Evolutionary conservation across 2,797 vertebrate species (phyloP).

Genomic region (Falco berigora): DNA sequence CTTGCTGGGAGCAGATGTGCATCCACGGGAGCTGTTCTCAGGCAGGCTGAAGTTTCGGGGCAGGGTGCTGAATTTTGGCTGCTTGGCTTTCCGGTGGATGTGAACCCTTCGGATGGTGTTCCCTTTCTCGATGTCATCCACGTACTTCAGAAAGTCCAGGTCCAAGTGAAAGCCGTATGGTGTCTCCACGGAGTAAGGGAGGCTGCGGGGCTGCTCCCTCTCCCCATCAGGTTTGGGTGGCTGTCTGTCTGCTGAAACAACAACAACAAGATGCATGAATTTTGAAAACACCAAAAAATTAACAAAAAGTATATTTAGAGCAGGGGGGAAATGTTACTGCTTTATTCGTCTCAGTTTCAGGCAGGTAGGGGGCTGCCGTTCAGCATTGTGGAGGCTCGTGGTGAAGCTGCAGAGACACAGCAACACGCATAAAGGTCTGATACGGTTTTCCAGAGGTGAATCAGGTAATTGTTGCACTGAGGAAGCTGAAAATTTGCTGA

Average conservation of each 20-base stretch:
- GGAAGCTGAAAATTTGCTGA: not conserved
- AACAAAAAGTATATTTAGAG: not conserved
- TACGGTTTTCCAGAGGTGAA: not conserved
- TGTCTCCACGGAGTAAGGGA: slow-evolving; percentile 95
- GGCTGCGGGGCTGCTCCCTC: slow-evolving; percentile 81
- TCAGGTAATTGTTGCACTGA: not conserved
- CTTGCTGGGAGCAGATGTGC: slow-evolving; percentile 61
- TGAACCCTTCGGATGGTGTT: slow-evolving; percentile 94
- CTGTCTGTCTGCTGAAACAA: slow-evolving; percentile 79
- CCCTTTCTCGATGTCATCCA: slow-evolving; percentile 98
- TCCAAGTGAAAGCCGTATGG: slow-evolving; percentile 97
- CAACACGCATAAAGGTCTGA: not conserved
- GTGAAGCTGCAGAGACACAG: not conserved
- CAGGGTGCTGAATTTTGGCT: slow-evolving; percentile 93
- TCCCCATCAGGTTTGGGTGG: slow-evolving; percentile 75
- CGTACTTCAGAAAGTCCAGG: slow-evolving; percentile 97
- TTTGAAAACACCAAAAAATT: not conserved
- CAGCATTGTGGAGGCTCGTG: not conserved
- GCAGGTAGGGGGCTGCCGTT: not conserved
- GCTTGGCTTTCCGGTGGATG: slow-evolving; percentile 88
- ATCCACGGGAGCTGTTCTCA: slow-evolving; percentile 73
- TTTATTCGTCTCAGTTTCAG: not conserved
- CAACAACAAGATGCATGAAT: not conserved
- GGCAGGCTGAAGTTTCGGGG: slow-evolving; percentile 96
- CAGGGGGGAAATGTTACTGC: not conserved